These are phyloP conservation scores for Euborellia annulipes DNA, from an alignment of 1,140 invertebrate genomes.

Conservation along the genomic window DNA sequence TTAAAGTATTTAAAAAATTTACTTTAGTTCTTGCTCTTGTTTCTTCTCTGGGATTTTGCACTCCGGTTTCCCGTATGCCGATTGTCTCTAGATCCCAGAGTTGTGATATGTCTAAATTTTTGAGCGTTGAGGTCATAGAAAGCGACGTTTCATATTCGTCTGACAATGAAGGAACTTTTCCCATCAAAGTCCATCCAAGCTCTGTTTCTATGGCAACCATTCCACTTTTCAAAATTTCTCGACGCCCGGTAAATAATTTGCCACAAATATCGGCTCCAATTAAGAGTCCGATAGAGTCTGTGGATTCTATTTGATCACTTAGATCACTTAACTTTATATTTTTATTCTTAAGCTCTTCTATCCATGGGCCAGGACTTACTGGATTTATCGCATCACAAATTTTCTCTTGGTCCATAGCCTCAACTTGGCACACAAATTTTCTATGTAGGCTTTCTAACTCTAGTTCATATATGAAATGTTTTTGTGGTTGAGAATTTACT, in stretches of 20 bases:
- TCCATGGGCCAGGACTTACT: neutral
- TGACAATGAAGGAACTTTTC: constrained; percentile 12
- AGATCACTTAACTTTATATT: neutral
- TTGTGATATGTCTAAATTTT: constrained; percentile 14
- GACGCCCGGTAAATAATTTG: constrained; percentile 19
- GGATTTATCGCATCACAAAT: neutral
- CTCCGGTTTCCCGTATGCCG: constrained; percentile 23
- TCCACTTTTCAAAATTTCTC: constrained; percentile 14
- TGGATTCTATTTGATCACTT: constrained; percentile 4
- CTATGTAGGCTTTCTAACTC: neutral
- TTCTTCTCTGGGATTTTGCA: constrained; percentile 16
- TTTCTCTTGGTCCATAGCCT: neutral
- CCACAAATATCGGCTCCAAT: constrained; percentile 21
- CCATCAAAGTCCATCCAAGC: constrained; percentile 23
- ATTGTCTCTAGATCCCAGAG: constrained; percentile 25
- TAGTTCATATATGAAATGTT: neutral
- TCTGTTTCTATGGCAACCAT: constrained; percentile 21
- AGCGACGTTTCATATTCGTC: constrained; percentile 13
- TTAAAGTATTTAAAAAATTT: constrained; percentile 19
- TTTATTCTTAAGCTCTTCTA: neutral
- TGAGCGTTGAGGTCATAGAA: constrained; percentile 11
- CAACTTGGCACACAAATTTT: neutral
- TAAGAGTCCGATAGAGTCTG: constrained; percentile 15
- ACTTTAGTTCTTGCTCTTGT: constrained; percentile 14
- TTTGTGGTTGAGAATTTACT: neutral